phyloP scores from a whole-genome alignment of 2,113 vertebrate species.

The Triplophysa rosa region DNA sequence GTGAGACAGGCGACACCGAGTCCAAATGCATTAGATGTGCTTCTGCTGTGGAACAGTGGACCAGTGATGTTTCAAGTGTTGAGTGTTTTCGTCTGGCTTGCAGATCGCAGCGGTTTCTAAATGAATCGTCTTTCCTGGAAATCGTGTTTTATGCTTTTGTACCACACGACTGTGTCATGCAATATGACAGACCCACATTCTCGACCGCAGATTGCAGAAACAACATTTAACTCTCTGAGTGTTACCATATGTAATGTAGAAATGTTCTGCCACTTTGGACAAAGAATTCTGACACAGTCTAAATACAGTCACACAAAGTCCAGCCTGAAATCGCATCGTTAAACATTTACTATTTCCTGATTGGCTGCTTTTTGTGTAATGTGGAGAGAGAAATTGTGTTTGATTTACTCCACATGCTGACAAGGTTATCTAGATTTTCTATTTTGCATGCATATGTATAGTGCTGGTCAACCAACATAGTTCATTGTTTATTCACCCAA shows the following conservation, averaged over 20 bases:
- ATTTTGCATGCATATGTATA: no score
- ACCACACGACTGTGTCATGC: constrained; percentile 6
- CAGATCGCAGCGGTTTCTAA: constrained; percentile 29
- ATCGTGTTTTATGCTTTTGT: constrained; percentile 9
- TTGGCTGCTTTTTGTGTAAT: no score
- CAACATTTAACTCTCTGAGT: constrained; percentile 1
- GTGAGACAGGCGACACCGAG: constrained; percentile 22
- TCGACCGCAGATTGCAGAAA: constrained; percentile 21
- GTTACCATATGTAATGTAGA: constrained; percentile 24
- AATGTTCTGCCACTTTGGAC: background rate
- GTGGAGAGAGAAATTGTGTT: no score
- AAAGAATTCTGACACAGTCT: background rate
- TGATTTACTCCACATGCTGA: no score
- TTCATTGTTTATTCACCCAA: no score
- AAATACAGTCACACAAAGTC: background rate
- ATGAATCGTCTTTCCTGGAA: constrained; percentile 9
- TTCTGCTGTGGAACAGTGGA: background rate
- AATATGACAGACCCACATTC: constrained; percentile 12
- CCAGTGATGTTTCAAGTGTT: constrained; percentile 16
- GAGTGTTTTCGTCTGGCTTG: constrained; percentile 8
- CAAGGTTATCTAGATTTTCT: no score
- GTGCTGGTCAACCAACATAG: no score
- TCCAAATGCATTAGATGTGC: background rate
- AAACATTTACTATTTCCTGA: no score
- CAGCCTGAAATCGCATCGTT: no score